Percentiles rank a stretch among this genome's conserved stretches.
These are phyloP conservation scores for Anthophora plumipes DNA, from an alignment of 2,888 invertebrate species.

Conservation along the genomic window DNA sequence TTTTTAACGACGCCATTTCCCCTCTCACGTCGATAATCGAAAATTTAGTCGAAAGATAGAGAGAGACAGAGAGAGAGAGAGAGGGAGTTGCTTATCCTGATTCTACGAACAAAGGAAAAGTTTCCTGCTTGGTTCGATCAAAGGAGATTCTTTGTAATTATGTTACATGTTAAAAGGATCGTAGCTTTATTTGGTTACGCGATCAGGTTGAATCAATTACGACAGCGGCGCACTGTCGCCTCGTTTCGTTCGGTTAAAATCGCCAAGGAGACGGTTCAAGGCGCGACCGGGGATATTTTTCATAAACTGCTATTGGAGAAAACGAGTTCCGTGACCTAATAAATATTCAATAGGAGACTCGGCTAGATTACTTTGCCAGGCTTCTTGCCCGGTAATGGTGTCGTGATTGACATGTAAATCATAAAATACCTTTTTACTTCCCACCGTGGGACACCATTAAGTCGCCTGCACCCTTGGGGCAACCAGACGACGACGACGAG, in stretches of 20 bases:
- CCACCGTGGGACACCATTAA: conserved; percentile 62
- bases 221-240: not conserved
- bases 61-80: not conserved
- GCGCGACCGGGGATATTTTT: conserved; percentile 18
- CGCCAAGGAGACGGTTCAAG: no score
- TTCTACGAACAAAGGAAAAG: not conserved
- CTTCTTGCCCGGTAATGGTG: conserved; percentile 57
- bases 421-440: conserved; percentile 61
- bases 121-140: conserved; percentile 9
- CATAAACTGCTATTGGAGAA: conserved; percentile 23
- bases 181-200: not conserved
- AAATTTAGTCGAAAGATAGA: no score
- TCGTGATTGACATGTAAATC: conserved; percentile 72
- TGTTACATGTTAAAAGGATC: not conserved
- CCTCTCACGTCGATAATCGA: not conserved
- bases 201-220: not conserved
- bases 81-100: conserved; percentile 3
- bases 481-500: not conserved
- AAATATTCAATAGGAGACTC: conserved; percentile 62
- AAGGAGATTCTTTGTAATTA: conserved; percentile 4
- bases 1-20: conserved; percentile 18
- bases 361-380: conserved; percentile 39
- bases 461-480: conserved; percentile 38
- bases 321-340: conserved; percentile 51
- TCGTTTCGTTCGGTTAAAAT: not conserved